A percentile compares a stretch with the other conserved stretches of the same genome.
phyloP scores from a whole-genome alignment of 2,113 vertebrate genomes.

The Onychostoma macrolepis region DNA sequence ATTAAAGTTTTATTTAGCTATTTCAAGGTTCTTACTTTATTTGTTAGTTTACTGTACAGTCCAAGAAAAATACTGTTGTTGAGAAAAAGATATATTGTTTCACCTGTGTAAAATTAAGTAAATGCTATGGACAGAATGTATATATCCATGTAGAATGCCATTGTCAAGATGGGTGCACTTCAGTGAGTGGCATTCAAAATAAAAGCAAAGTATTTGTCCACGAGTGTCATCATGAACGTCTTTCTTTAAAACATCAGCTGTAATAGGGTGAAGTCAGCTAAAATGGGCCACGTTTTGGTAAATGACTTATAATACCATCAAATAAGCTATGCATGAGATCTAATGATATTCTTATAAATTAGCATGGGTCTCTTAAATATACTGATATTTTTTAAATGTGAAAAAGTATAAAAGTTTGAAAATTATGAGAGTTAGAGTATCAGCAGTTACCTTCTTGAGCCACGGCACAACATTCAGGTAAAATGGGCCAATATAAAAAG shows the following conservation, averaged over 20 bases:
- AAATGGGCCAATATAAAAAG: too few species aligned
- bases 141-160: constrained; percentile 40
- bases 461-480: too few species aligned
- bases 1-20: constrained; percentile 97
- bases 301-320: too few species aligned
- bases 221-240: not conserved
- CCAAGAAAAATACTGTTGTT: constrained; percentile 30
- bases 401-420: too few species aligned
- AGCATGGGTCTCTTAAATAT: too few species aligned
- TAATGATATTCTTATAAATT: too few species aligned
- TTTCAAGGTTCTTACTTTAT: constrained; percentile 73
- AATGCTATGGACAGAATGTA: constrained; percentile 42
- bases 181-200: constrained; percentile 34
- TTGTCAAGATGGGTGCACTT: constrained; percentile 15
- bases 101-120: constrained; percentile 36
- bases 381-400: too few species aligned
- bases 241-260: not conserved
- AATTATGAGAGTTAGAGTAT: too few species aligned
- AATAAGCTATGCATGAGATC: too few species aligned
- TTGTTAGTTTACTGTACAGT: constrained; percentile 37
- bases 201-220: constrained; percentile 43
- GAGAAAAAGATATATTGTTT: constrained; percentile 34
- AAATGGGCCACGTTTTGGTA: too few species aligned
- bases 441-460: too few species aligned
- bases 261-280: too few species aligned